Evolutionary conservation across 2,888 invertebrate species (phyloP).

Genomic region (Mythimna albipuncta): DNA sequence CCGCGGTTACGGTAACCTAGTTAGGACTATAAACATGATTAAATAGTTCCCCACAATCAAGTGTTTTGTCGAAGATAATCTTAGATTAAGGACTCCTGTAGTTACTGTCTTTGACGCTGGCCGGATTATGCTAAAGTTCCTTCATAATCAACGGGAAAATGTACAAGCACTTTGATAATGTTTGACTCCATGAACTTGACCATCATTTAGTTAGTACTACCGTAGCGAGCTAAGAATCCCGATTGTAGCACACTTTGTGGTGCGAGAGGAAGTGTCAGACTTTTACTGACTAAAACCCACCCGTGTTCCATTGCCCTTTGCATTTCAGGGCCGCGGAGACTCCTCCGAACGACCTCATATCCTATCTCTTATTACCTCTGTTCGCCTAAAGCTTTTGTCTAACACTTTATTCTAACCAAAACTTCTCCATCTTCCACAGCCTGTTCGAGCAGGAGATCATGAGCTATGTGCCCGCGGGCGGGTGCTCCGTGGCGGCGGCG

Average conservation of each 20-base stretch:
- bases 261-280: no score
- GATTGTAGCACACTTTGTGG: no score
- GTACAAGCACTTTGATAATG: neutral
- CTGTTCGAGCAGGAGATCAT: slow-evolving; percentile 99
- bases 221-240: no score
- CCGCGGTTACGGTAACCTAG: neutral
- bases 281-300: no score
- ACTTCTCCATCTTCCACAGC: slow-evolving; percentile 88
- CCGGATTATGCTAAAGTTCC: neutral
- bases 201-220: no score
- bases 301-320: no score
- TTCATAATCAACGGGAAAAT: neutral
- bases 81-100: neutral
- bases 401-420: slow-evolving; percentile 12
- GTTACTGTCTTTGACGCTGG: neutral
- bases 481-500: slow-evolving; percentile 83
- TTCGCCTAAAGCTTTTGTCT: neutral
- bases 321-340: no score
- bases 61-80: neutral
- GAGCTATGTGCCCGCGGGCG: slow-evolving; percentile 96
- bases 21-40: neutral
- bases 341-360: no score
- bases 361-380: neutral
- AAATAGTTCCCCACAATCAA: no score
- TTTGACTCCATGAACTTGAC: neutral